Base-by-base conservation (phyloP, 2,888 invertebrate genomes). In the Eupithecia pulchellata region DNA sequence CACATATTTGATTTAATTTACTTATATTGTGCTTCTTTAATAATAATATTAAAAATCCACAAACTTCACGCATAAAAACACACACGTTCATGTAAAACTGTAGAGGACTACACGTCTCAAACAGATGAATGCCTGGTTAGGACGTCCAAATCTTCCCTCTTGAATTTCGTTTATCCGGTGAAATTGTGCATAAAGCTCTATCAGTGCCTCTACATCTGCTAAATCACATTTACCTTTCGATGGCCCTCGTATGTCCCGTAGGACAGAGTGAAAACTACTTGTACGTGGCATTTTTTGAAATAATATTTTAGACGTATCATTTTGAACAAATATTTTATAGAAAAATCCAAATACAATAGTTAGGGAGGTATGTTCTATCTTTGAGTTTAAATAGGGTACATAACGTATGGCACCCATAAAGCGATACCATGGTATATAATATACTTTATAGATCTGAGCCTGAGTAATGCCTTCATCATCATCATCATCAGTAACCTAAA, bases 111-210 rank as follows among this genome's bases (percentile, higher is more conserved):
- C n/a, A 47, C 64, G 9, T 32, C 34, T n/a, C 29, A 66, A 69
- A 68, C 42, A 71, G 61, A 57, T 57, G 27, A 36, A 39, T 1
- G 58, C 65, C 69, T 72, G 72, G 25, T 60, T 42, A 20, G 64
- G 72, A 72, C 64, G 63, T 57, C 39, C 42, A 67, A 36, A 74
- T 72, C 67, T 75, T 68, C 64, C 63, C 52, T 64, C 61, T 27
- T 64, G 79, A 81, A 86, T 89, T 89, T 88, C 85, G 85, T 87
- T 90, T 84, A 85, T 78, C 76, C 78, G 81, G 76, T 82, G 85
- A 87, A 85, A 87, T 85, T 85, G 84, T 79, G 81, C 84, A 80
- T 81, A 77, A 78, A 77, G 81, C 73, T 73, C 78, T 80, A 84
- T 82, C 80, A 82, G 83, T 85, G 68, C 75, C 78, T 82, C 82